Evolutionary conservation across 2,888 invertebrate species (phyloP), one percentile per base, ranked within the genome.

Genomic region (Tenthredo distinguenda): DNA sequence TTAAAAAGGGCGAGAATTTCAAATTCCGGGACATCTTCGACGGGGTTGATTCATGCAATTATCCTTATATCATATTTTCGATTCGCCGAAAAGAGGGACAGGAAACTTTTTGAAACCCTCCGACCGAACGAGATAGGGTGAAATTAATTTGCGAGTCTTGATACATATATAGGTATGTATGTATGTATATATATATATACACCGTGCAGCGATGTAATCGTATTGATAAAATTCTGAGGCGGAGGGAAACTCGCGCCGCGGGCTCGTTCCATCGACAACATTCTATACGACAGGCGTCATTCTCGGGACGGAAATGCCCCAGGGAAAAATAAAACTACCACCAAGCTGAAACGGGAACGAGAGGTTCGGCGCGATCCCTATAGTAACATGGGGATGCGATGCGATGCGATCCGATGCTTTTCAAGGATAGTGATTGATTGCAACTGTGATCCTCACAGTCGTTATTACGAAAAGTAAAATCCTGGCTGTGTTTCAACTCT

Each of bases 241-340:
- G 10, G 26, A 26, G 62, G 71, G 34, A 37, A 37, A 71, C 18
- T 15, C 21, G 18, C 71, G 71, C 40, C 34, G 40, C 15, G 72
- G 72, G 21, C 43, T 47, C 76, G 43, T 76, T 76, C 37, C 76
- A 76, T 76, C 76, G 47, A 26, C 43, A 76, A 47, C 76, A 31
- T 76, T 76, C 47, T 76, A 76, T 76, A 76, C 40, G 76, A 76
- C 43, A 76, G 77, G 77, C 77, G 77, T 55, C 77, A 55, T 77
- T 77, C 77, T 77, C 77, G 77, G 77, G 77, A 77, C 50, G 77
- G 50, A 55, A 31, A 77, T 77, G 50, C 77, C 50, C 34, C 77
- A n/a, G 77, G 77, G 77, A 50, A 55, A 77, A 77, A 77, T 77
- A 50, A 55, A 77, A 77, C 77, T 76, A 74, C 40, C 43, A 43